Percentiles rank a stretch among this genome's conserved stretches.
Evolutionary conservation across 2,888 invertebrate genomes (phyloP).

Genomic region (Acanthacorydalis orientalis): DNA sequence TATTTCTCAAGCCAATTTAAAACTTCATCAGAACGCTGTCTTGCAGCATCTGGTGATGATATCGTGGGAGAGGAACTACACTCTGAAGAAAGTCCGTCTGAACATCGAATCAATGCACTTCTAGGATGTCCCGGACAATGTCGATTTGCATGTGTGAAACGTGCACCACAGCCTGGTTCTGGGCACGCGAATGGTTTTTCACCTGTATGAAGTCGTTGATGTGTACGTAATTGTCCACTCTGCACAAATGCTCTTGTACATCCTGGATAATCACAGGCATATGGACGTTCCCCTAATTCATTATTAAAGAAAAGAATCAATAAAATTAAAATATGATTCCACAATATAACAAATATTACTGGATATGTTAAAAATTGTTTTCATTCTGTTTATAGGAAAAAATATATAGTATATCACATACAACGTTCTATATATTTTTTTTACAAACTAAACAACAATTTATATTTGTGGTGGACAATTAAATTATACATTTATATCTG

Average conservation of each 20-base stretch:
- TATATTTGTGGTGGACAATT: too few species aligned
- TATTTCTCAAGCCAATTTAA: slow-evolving; percentile 34
- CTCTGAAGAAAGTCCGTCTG: slow-evolving; percentile 9
- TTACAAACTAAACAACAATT: too few species aligned
- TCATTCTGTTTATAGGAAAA: too few species aligned
- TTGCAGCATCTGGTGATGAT: slow-evolving; percentile 1
- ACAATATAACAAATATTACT: too few species aligned
- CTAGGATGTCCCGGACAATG: slow-evolving; percentile 57
- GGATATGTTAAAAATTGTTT: too few species aligned
- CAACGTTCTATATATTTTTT: too few species aligned
- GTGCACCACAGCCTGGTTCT: slow-evolving; percentile 39
- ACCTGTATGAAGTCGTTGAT: slow-evolving; percentile 58
- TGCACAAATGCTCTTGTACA: slow-evolving; percentile 57
- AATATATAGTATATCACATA: too few species aligned
- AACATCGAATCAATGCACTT: slow-evolving; percentile 32
- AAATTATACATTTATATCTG: too few species aligned
- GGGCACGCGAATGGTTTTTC: slow-evolving; percentile 60
- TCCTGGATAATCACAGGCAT: slow-evolving; percentile 53
- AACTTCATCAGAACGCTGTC: slow-evolving; percentile 15
- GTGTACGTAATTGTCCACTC: slow-evolving; percentile 61
- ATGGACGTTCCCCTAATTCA: slow-evolving; percentile 48
- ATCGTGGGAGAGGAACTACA: background rate
- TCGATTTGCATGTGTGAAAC: slow-evolving; percentile 62
- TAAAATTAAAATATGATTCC: background rate
- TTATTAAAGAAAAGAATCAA: background rate